Evolutionary conservation across 2,888 invertebrate genomes (phyloP), one percentile per base, ranked within the genome.

Genomic region (Sarcophaga variegata): DNA sequence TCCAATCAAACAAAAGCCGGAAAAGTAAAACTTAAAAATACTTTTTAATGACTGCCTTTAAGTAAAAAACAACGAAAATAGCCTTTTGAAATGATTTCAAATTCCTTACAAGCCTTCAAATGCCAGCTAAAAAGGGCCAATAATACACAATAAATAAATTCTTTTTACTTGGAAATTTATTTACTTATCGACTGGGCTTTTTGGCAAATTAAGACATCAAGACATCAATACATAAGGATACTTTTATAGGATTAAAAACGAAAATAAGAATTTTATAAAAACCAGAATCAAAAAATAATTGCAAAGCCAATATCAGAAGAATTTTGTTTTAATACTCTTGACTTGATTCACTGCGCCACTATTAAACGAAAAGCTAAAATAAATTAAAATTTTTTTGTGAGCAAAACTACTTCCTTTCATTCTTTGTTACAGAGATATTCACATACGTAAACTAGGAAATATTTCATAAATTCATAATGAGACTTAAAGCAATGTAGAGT

Each of bases 191-290:
- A 10, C 17, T 54, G 5, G 12, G 4, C 17, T 27, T n/a, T 60
- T 72, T 72, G 12, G 17, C 20, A 77, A 77, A 77, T 77, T 37
- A 67, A 66, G 22, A 59, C 66, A 77, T 77, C 54, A 67, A 66
- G 17, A 59, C 66, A 77, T 77, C 20, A 66, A 66, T 59, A 72
- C 37, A 59, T 37, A 66, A 59, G 37, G 20, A 59, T 37, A 59
- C 37, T 54, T 77, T 67, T 67, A 77, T 67, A 37, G 12, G 66
- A 54, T 67, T 67, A 76, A 37, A 37, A 37, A 37, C 17, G 8
- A 66, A 77, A 54, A 77, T 5, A 27, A 70, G 54, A 72, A 37
- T 37, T 37, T 37, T 60, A 67, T 66, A 37, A 59, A 77, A 59
- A 54, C 12, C 27, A 6, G 60, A 20, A 22, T 20, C 14, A 22